These are phyloP conservation scores for Blennius ocellaris DNA, from an alignment of 2,113 vertebrate species.

Conservation along the genomic window DNA sequence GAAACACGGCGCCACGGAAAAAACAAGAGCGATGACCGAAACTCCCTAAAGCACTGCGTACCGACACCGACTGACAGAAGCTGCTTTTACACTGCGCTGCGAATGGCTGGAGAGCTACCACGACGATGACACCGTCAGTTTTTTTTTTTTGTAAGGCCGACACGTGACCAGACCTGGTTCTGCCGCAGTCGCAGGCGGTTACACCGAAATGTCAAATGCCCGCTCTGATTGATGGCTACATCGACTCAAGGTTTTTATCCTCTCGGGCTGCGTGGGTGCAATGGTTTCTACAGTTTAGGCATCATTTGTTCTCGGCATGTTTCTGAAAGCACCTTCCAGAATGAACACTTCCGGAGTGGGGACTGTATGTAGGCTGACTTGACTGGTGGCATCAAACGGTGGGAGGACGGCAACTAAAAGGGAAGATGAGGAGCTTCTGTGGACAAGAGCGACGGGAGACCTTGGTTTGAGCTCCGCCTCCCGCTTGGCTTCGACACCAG, in stretches of 20 bases:
- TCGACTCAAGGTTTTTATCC: constrained; percentile 28
- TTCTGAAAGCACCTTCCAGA: constrained; percentile 15
- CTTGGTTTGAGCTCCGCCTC: constrained; percentile 30
- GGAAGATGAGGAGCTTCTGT: neutral
- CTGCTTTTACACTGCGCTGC: constrained; percentile 68
- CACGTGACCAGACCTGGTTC: constrained; percentile 38
- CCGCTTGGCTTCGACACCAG: constrained; percentile 31
- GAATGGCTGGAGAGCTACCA: constrained; percentile 52
- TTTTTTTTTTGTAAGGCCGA: constrained; percentile 70
- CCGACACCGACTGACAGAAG: constrained; percentile 59
- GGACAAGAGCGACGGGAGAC: constrained; percentile 6
- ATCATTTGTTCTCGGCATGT: constrained; percentile 33
- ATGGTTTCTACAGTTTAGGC: constrained; percentile 45
- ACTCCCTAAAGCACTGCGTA: constrained; percentile 54
- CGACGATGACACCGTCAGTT: constrained; percentile 47
- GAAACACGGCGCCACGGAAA: constrained; percentile 65
- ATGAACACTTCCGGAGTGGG: neutral
- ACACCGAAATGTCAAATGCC: constrained; percentile 14
- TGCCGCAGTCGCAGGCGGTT: constrained; percentile 44
- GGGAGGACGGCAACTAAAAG: constrained; percentile 19
- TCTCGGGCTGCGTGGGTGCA: constrained; percentile 36
- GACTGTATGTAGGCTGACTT: constrained; percentile 1
- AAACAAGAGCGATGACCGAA: constrained; percentile 61
- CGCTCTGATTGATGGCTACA: constrained; percentile 32
- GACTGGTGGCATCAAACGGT: neutral